These are phyloP conservation scores for Sesamia inferens DNA, from an alignment of 2,888 invertebrate genomes.

Conservation along the genomic window DNA sequence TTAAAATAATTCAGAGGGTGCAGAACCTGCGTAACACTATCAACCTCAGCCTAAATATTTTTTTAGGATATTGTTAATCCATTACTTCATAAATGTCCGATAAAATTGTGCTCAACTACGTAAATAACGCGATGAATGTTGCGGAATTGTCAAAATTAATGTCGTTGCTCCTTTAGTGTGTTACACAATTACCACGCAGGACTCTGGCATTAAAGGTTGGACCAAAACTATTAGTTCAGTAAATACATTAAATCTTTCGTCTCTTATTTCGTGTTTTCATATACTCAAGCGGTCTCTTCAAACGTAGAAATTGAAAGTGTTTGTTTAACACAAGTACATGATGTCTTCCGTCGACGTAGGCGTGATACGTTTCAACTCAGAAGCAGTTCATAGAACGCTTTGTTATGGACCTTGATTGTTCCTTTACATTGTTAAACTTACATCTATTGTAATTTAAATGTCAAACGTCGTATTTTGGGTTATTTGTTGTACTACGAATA, in stretches of 20 bases:
- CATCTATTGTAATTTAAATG: constrained; percentile 52
- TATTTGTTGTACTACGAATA: constrained; percentile 12
- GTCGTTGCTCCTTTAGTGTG: background rate
- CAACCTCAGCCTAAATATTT: background rate
- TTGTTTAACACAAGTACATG: constrained; percentile 30
- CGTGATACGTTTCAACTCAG: constrained; percentile 45
- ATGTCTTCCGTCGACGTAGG: constrained; percentile 27
- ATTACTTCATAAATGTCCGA: background rate
- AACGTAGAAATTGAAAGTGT: constrained; percentile 45
- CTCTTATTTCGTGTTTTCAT: constrained; percentile 19
- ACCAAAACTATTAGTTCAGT: constrained; percentile 17
- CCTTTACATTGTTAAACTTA: constrained; percentile 50
- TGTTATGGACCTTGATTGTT: constrained; percentile 52
- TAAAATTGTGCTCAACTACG: background rate
- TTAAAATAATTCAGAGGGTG: too few relatives aligned
- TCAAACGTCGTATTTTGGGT: constrained; percentile 37
- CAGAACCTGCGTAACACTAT: background rate
- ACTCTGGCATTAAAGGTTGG: background rate
- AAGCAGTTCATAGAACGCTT: constrained; percentile 43
- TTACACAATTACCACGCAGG: background rate
- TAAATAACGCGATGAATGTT: background rate
- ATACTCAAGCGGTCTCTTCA: constrained; percentile 10
- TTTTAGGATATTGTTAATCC: background rate
- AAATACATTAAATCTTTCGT: constrained; percentile 14
- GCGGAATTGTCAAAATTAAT: background rate